Base-by-base conservation (phyloP, 1,140 invertebrate genomes). In the Diploscapter pachys region DNA sequence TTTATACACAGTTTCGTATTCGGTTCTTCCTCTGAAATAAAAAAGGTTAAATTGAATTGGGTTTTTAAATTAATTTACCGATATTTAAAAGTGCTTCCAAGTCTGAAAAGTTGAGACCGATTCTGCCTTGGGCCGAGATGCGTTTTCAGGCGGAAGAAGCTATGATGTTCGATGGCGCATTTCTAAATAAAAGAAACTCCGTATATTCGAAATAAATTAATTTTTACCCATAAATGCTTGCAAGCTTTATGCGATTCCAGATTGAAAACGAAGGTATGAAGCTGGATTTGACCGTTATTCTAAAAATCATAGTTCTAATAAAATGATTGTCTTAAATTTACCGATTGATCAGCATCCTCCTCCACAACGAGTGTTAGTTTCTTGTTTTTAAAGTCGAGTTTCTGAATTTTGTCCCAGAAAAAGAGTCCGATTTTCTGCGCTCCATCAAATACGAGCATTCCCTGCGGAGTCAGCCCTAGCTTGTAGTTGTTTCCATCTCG, bases 371-470 rank as follows among this genome's bases (percentile, higher is more conserved):
- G 72, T 3, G 83, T 86, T 48, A 85, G 64, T 66, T 83, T 83
- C 57, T 82, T 80, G 56, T 79, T 81, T 48, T 76, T 74, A 64
- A 85, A 85, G 73, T 85, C 81, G 9, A 85, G 69, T 63, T 80
- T 79, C 62, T 85, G 83, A 55, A 85, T 81, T 55, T 82, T 84
- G 52, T 85, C 80, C 96, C 96, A 99, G 87, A 96, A 97, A 88
- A 99, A 99, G 87, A 97, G 94, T 79, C 95, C 96, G 80, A 99
- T 96, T 88, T 96, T 98, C 86, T 91, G 93, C 87, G 93, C 92
- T 85, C 95, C 95, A 80, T 96, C 91, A 83, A 98, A 90, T 62
- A 99, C 92, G 81, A 98, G 92, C 84, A 99, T 93, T 71, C 96
- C 96, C 85, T 93, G 95, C 70, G 96, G 96, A 65, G 96, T 98